A percentile compares a stretch with the other conserved stretches of the same genome.
phyloP scores from a whole-genome alignment of 2,797 vertebrate species.

The Clamator glandarius region DNA sequence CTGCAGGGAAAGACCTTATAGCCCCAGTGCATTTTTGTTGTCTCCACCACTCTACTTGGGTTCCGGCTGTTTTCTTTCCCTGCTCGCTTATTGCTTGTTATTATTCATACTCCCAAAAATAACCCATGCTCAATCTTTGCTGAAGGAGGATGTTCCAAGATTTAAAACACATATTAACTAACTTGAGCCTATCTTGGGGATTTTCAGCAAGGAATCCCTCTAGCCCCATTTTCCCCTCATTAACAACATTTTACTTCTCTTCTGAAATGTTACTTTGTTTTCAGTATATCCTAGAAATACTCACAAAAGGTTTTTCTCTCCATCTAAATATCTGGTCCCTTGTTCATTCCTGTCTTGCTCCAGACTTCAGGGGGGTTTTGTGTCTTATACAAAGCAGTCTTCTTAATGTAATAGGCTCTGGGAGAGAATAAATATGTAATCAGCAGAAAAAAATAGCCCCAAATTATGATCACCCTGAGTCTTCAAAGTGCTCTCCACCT shows the following conservation, averaged over 20 bases:
- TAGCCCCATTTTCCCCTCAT: neutral
- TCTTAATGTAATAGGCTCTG: neutral
- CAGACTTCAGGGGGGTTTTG: neutral
- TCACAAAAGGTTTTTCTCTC: neutral
- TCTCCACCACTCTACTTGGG: neutral
- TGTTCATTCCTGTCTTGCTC: neutral
- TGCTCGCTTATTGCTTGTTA: neutral
- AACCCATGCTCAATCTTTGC: neutral
- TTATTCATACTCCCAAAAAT: neutral
- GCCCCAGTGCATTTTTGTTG: neutral
- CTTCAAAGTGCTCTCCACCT: conserved; percentile 1
- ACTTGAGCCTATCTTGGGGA: neutral
- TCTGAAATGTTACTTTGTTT: neutral
- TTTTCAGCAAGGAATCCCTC: neutral
- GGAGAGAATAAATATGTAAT: neutral
- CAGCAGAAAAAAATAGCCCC: neutral
- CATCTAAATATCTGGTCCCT: neutral
- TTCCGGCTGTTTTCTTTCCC: neutral
- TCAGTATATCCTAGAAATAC: neutral
- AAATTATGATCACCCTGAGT: neutral
- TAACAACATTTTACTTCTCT: neutral
- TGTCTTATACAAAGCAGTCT: neutral
- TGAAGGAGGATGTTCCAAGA: neutral
- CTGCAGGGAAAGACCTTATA: neutral
- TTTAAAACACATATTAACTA: neutral